Evolutionary conservation across 2,113 vertebrate genomes (phyloP), one percentile per base, ranked within the genome.

Genomic region (Eulacestoma nigropectus): DNA sequence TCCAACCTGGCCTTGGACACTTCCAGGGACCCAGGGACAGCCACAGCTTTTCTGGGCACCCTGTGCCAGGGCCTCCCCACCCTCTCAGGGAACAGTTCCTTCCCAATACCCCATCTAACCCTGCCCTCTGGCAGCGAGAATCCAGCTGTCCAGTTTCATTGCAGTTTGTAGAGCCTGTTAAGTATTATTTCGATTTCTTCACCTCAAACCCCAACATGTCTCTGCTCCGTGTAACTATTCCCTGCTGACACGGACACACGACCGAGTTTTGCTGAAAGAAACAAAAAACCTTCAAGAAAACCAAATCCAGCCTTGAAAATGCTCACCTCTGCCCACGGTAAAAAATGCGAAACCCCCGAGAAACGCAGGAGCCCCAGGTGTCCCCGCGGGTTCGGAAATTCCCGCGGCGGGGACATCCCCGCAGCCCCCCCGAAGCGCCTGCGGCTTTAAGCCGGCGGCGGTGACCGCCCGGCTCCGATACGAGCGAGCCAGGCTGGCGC

Each of bases 401-500:
- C 64, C 35, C n/a, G 57, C 7, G 57, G 78, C 29, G 23, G 17
- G 69, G 88, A 68, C 84, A 73, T n/a, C 94, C 88, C 92, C 85
- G 56, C 89, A 7, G 41, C 57, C 87, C 87, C 67, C 90, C 46
- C 69, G 75, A 20, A 67, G 59, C 50, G 68, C 81, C 97, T 97
- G 98, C 98, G 98, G 97, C 99, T 99, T 99, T 99, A 99, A 99
- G 99, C 98, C 97, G 96, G 97, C 97, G 95, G 98, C 98, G 98
- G 98, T 99, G 99, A 99, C 99, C 98, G 99, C 98, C 98, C 98
- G 98, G 98, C 98, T 96, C 98, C 98, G 98, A 98, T 98, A 98
- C 98, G 98, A 98, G 98, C 97, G 96, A 98, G 97, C 98, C 99
- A 98, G 99, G 96, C 99, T 99, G 99, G 99, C 99, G 99, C 99